These are phyloP conservation scores for Drosophila mayri DNA, from an alignment of 1,140 invertebrate species.

Conservation along the genomic window DNA sequence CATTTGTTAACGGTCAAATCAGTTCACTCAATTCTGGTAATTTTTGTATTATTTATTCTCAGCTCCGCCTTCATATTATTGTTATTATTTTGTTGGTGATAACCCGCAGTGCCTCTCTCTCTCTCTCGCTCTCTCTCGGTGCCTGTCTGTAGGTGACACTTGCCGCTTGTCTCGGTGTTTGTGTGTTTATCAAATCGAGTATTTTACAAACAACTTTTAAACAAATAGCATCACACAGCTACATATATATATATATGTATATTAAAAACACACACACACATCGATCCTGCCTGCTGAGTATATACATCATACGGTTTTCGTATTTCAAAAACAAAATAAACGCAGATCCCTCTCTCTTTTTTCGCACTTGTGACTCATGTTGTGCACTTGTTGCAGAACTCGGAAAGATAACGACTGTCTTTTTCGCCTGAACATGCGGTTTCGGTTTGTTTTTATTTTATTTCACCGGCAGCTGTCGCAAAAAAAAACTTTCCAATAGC, in stretches of 20 bases:
- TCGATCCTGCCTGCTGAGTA: constrained; percentile 2
- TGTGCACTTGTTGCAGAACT: constrained; percentile 79
- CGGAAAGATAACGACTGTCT: constrained; percentile 67
- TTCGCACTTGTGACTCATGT: constrained; percentile 61
- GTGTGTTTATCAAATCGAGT: constrained; percentile 60
- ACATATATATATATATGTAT: constrained; percentile 6
- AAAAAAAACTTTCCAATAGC: constrained; percentile 45
- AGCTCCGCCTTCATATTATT: constrained; percentile 47
- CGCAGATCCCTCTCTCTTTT: constrained; percentile 55
- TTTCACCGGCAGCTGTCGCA: constrained; percentile 21
- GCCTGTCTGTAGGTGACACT: constrained; percentile 57
- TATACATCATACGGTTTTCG: constrained; percentile 29
- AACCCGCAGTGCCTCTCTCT: constrained; percentile 50
- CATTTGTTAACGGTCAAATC: constrained; percentile 63
- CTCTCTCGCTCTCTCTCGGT: neutral
- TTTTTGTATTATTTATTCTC: constrained; percentile 23
- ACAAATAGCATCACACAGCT: constrained; percentile 46
- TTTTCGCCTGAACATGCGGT: constrained; percentile 46
- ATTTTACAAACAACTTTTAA: constrained; percentile 53
- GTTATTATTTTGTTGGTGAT: constrained; percentile 65
- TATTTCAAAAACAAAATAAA: constrained; percentile 71
- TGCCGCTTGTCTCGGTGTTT: constrained; percentile 19
- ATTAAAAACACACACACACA: constrained; percentile 14
- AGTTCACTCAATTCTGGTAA: constrained; percentile 33
- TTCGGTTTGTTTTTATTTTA: constrained; percentile 45